A percentile compares a stretch with the other conserved stretches of the same genome.
phyloP scores from a whole-genome alignment of 2,113 vertebrate species.

The Pelecanus crispus region DNA sequence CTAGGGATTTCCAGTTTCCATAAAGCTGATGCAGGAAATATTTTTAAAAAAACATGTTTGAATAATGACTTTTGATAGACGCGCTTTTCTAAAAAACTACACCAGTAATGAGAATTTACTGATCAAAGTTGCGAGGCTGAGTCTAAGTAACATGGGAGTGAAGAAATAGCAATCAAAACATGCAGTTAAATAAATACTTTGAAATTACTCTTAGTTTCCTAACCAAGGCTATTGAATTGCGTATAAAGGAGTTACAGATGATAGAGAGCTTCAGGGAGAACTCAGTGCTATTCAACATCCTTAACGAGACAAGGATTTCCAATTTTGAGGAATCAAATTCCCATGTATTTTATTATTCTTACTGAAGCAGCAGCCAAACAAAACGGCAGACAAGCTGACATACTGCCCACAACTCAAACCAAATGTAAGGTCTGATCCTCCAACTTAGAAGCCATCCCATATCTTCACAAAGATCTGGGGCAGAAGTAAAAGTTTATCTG shows the following conservation, averaged over 20 bases:
- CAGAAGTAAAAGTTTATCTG: not conserved
- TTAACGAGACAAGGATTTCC: not conserved
- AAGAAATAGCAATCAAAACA: not conserved
- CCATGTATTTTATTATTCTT: not conserved
- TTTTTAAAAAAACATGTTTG: not conserved
- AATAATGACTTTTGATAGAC: not conserved
- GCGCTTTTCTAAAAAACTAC: not conserved
- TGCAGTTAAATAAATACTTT: not conserved
- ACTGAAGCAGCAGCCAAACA: not conserved
- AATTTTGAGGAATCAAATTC: not conserved
- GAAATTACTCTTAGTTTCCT: not conserved
- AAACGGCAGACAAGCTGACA: not conserved
- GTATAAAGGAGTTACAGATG: not conserved
- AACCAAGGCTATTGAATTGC: not conserved
- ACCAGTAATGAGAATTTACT: not conserved
- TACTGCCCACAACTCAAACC: not conserved
- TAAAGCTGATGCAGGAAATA: not conserved
- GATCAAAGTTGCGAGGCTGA: not conserved
- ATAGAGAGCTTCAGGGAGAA: not conserved
- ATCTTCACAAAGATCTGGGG: not conserved
- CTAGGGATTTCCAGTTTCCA: not conserved
- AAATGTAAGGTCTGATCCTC: not conserved
- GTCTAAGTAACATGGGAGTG: not conserved
- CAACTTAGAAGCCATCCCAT: not conserved
- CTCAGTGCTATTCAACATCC: not conserved